These are phyloP conservation scores for Saccopteryx bilineata DNA, from an alignment of 2,113 vertebrate genomes.

Conservation along the genomic window DNA sequence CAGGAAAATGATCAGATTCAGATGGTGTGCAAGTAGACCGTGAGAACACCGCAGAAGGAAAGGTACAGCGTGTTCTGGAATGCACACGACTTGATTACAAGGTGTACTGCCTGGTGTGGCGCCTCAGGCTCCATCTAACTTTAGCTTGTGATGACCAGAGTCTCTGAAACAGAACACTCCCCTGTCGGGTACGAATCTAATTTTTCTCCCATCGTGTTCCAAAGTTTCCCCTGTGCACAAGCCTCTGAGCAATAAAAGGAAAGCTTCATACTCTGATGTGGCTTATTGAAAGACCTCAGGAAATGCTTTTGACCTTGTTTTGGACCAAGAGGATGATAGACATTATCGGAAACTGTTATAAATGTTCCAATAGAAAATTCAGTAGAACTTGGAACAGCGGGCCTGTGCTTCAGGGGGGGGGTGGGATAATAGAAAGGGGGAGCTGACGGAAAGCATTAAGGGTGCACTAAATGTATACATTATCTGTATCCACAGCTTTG, in stretches of 20 bases:
- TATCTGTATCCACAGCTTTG: background rate
- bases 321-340: slow-evolving; percentile 10
- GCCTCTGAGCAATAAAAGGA: background rate
- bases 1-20: slow-evolving; percentile 48
- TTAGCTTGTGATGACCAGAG: background rate
- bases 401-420: background rate
- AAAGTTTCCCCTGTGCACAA: background rate
- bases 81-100: slow-evolving; percentile 38
- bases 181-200: background rate
- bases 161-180: background rate
- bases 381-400: background rate
- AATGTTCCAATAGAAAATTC: background rate
- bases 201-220: background rate
- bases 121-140: background rate
- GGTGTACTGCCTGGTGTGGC: background rate
- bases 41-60: background rate
- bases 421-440: background rate
- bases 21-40: background rate
- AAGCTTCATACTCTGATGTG: background rate
- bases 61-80: background rate
- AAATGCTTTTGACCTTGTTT: slow-evolving; percentile 57
- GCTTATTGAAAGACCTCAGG: slow-evolving; percentile 35
- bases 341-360: background rate
- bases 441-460: background rate
- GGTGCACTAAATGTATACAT: background rate